Evolutionary conservation across 2,797 vertebrate genomes (phyloP).

Genomic region (Ptychadena robeensis): DNA sequence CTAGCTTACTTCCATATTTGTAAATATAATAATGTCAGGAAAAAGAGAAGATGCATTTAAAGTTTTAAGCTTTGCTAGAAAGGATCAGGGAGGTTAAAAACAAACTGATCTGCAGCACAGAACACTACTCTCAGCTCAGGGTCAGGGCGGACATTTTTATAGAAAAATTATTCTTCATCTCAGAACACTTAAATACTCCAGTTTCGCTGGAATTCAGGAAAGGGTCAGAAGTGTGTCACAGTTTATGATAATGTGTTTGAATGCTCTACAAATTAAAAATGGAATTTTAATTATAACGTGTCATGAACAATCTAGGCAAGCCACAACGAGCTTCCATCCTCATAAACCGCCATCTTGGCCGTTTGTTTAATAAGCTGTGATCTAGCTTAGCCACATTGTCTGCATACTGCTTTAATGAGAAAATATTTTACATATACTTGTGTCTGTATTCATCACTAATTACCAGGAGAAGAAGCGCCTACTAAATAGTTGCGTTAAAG

Average conservation of each 20-base stretch:
- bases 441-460: background rate
- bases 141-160: background rate
- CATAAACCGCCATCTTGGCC: background rate
- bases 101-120: background rate
- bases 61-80: background rate
- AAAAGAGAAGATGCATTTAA: background rate
- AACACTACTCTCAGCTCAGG: background rate
- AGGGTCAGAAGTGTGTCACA: background rate
- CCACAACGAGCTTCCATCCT: background rate
- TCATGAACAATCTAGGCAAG: background rate
- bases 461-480: background rate
- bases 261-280: background rate
- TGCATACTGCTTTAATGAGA: background rate
- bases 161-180: background rate
- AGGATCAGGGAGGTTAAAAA: background rate
- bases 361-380: background rate
- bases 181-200: background rate
- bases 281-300: background rate
- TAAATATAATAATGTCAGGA: background rate
- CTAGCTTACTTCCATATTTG: too few species aligned
- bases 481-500: background rate
- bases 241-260: background rate
- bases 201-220: background rate
- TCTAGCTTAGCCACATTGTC: constrained; percentile 16
- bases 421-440: background rate